These are phyloP conservation scores for Perizoma affinitatum DNA, from an alignment of 2,888 invertebrate genomes.

Conservation along the genomic window DNA sequence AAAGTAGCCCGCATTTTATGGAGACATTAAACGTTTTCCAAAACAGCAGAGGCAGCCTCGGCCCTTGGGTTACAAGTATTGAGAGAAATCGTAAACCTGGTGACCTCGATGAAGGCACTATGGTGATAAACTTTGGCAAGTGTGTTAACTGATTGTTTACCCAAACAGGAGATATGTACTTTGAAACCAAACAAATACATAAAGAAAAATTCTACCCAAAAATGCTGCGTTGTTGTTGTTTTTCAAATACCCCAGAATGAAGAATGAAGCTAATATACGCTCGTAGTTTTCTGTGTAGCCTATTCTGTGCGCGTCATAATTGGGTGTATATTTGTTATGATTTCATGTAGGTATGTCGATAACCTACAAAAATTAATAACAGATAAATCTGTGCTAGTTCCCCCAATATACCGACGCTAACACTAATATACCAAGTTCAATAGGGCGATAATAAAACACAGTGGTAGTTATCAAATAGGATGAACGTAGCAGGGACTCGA, in stretches of 20 bases:
- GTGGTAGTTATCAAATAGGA: constrained; percentile 35
- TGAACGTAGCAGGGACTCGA: constrained; percentile 50
- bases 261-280: constrained; percentile 1
- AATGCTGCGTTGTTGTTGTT: not conserved
- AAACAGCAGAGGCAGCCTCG: constrained; percentile 59
- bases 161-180: constrained; percentile 45
- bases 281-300: constrained; percentile 10
- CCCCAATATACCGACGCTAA: not conserved
- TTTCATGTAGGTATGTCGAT: not conserved
- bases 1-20: constrained; percentile 50
- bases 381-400: too few species aligned
- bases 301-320: not conserved
- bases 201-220: constrained; percentile 2
- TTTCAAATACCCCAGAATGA: constrained; percentile 2
- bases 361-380: too few species aligned
- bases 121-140: constrained; percentile 47
- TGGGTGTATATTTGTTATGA: constrained; percentile 3
- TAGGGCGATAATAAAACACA: constrained; percentile 18
- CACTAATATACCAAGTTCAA: not conserved
- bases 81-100: constrained; percentile 73
- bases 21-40: constrained; percentile 57
- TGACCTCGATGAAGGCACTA: constrained; percentile 64
- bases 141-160: constrained; percentile 32
- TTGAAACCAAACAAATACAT: constrained; percentile 36
- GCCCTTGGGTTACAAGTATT: constrained; percentile 55